A percentile compares a stretch with the other conserved stretches of the same genome.
These are phyloP conservation scores for Aradophagus sp. DNA, from an alignment of 1,140 invertebrate genomes.

Conservation along the genomic window DNA sequence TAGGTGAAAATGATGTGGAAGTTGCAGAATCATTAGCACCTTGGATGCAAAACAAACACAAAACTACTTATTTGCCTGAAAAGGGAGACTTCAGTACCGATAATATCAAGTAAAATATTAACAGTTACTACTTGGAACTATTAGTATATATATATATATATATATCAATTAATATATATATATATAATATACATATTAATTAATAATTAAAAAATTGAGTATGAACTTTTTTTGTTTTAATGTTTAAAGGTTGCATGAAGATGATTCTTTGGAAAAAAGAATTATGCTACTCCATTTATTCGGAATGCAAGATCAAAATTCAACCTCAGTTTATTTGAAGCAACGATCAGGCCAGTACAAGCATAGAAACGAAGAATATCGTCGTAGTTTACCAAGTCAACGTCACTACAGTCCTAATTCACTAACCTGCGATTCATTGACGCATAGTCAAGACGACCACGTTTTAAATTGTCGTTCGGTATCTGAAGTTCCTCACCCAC, in stretches of 20 bases:
- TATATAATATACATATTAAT: too few relatives aligned
- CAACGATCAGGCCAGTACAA: slow-evolving; percentile 60
- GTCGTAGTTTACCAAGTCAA: slow-evolving; percentile 48
- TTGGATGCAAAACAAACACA: slow-evolving; percentile 66
- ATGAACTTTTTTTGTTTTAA: slow-evolving; percentile 19
- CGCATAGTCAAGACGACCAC: slow-evolving; percentile 55
- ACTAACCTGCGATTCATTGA: slow-evolving; percentile 43
- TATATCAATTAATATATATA: too few relatives aligned
- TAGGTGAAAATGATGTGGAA: slow-evolving; percentile 84
- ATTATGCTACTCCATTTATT: slow-evolving; percentile 76
- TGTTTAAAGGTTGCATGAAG: slow-evolving; percentile 52
- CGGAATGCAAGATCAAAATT: slow-evolving; percentile 74
- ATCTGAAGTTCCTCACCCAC: slow-evolving; percentile 45
- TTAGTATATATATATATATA: too few relatives aligned
- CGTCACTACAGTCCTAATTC: slow-evolving; percentile 59
- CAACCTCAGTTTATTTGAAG: slow-evolving; percentile 62
- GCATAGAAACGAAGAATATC: slow-evolving; percentile 37
- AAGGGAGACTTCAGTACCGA: slow-evolving; percentile 39
- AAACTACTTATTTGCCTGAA: slow-evolving; percentile 58
- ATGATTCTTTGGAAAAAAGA: slow-evolving; percentile 71
- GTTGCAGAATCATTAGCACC: slow-evolving; percentile 77
- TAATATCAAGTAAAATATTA: too few relatives aligned
- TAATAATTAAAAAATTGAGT: too few relatives aligned
- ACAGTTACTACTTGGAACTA: too few relatives aligned
- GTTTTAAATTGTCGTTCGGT: slow-evolving; percentile 49